Evolutionary conservation across 2,888 invertebrate genomes (phyloP), one percentile per base, ranked within the genome.

Genomic region (Alsophila aescularia): DNA sequence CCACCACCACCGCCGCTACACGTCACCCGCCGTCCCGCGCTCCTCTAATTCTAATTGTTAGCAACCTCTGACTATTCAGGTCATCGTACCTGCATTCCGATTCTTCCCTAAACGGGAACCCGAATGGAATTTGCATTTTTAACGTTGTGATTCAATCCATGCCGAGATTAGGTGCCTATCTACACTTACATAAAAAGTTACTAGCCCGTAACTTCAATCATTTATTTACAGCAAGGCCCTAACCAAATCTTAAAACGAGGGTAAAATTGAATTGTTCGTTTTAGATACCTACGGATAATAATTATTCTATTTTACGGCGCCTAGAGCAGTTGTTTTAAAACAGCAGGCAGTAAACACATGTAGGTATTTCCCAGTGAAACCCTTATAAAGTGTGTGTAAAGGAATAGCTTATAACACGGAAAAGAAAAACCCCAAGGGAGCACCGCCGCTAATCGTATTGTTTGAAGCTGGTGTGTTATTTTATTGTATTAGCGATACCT

Each of bases 51-150:
- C 82, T 85, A 87, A 89, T 87, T 89, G 87, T 81, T 87, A 77
- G 75, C 84, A 81, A 85, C 85, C 84, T 85, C 77, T 76, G 72
- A 77, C 82, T 72, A 87, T 85, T 72, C 87, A 86, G 87, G 87
- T 87, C 87, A 87, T 88, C 82, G 85, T 85, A 83, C 85, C 81
- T 85, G 82, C 85, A 84, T 81, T 79, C 73, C 69, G 78, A 81
- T 82, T 80, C 76, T 74, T 76, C 70, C 73, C 65, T 71, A 69
- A 80, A 76, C 71, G 66, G 72, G 73, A 79, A 75, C 64, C 71
- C 70, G 70, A 71, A 75, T 76, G 71, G 73, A 67, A 77, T 79
- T 80, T 86, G 77, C 80, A 90, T 87, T 81, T 84, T 88, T 85
- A 73, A 86, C 77, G 75, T 57, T 72, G 63, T 74, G 74, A 77